A percentile compares a stretch with the other conserved stretches of the same genome.
phyloP scores from a whole-genome alignment of 2,113 vertebrate species.

The Passer montanus region DNA sequence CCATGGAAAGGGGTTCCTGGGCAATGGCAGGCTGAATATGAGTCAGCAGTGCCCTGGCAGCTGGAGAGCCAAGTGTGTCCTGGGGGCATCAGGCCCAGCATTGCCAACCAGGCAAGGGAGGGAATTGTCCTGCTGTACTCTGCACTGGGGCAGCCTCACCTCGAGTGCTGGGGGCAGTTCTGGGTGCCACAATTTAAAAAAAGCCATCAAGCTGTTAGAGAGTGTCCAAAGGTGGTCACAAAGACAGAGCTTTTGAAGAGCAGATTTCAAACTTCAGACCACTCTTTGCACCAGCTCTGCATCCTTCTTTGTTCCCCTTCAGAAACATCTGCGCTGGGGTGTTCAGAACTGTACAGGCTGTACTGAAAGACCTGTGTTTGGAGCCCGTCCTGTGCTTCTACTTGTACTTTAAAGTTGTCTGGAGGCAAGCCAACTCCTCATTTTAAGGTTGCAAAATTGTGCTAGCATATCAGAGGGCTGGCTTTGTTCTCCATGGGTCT shows the following conservation, averaged over 20 bases:
- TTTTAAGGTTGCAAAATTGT: slow-evolving; percentile 14
- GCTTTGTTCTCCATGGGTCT: neutral
- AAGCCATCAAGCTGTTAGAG: neutral
- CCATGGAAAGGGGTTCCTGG: neutral
- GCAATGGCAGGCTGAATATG: neutral
- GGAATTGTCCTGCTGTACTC: neutral
- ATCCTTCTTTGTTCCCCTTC: neutral
- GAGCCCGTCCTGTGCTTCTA: neutral
- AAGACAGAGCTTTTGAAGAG: neutral
- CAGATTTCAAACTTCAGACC: neutral
- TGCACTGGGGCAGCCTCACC: rapidly evolving
- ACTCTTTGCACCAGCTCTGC: neutral
- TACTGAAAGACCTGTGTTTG: slow-evolving; percentile 17
- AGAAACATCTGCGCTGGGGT: neutral
- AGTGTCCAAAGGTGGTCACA: neutral
- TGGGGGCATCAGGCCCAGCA: neutral
- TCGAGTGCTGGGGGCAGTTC: rapidly evolving
- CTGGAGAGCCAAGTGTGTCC: neutral
- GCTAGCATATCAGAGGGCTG: neutral
- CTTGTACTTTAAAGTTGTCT: neutral
- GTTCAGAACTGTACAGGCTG: slow-evolving; percentile 41
- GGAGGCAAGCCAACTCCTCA: neutral
- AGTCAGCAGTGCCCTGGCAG: neutral
- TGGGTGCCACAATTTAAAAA: neutral
- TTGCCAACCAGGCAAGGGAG: rapidly evolving